phyloP scores from a whole-genome alignment of 2,888 invertebrate species.

The Chalcosyrphus nemorum region DNA sequence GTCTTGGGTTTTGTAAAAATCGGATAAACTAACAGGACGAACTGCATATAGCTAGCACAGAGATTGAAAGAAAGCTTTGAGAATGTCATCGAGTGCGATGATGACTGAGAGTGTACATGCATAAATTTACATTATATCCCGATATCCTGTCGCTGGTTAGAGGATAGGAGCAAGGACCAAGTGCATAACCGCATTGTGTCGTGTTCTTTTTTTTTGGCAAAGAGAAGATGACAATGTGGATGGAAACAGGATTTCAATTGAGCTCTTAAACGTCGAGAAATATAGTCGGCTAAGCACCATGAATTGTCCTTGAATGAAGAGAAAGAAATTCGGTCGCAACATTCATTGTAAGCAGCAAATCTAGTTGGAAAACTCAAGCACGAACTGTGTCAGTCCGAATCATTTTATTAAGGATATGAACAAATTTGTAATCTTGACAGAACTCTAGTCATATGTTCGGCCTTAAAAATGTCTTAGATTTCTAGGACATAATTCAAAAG shows the following conservation, averaged over 20 bases:
- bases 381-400: too few species aligned
- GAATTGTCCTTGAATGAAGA: neutral
- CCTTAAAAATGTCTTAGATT: too few species aligned
- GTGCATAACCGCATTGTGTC: conserved; percentile 17
- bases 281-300: neutral
- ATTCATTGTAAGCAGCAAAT: too few species aligned
- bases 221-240: neutral
- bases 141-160: conserved; percentile 27
- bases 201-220: neutral
- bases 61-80: neutral
- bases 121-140: conserved; percentile 59
- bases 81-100: conserved; percentile 35
- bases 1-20: conserved; percentile 49
- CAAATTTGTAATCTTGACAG: too few species aligned
- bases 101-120: conserved; percentile 27
- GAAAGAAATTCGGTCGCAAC: neutral
- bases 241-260: conserved; percentile 23
- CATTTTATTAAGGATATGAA: too few species aligned
- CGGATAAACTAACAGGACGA: neutral
- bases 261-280: conserved; percentile 18
- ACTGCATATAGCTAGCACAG: neutral
- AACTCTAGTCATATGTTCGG: too few species aligned
- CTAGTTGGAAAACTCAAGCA: too few species aligned
- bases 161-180: neutral
- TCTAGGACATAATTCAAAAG: too few species aligned